Evolutionary conservation across 2,888 invertebrate genomes (phyloP), one percentile per base, ranked within the genome.

Genomic region (Microplitis deprimator): DNA sequence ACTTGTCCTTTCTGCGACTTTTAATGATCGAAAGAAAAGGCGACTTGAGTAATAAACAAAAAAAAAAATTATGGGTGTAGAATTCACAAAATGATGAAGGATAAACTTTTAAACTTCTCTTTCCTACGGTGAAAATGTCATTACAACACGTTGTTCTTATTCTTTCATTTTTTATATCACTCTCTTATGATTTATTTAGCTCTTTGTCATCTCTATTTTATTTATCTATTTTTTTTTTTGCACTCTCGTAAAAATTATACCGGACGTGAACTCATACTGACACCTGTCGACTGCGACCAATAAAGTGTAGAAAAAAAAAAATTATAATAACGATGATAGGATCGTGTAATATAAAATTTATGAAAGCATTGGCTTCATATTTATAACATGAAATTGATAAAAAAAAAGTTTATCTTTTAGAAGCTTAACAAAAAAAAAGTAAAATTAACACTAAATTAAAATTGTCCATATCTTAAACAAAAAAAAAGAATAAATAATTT

Each of bases 181-280:
- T 73, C 38, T 50, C 13, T 1, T 13, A 50, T 50, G 50, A 67
- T 59, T 70, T 70, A 13, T n/a, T 65, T 65, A 8, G 5, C 29
- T 13, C 29, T 8, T 65, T 8, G 38, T 6, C 5, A 65, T 29
- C 6, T 13, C 6, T 13, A 29, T 13, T 10, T 13, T 29, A n/a
- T n/a, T n/a, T n/a, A n/a, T n/a, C n/a, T 29, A 10, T 29, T 13
- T 5, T 62, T 17, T 62, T 3, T 8, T 62, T 17, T 20, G 5
- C 13, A 8, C 75, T 77, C 79, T 82, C 79, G 79, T 76, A 80
- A 80, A 80, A 80, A 60, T 40, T 67, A 17, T 13, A 39, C 60
- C 72, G 38, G 73, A 62, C 77, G 78, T 60, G 20, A 77, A 79
- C 76, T 61, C 71, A 77, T 64, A 71, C 77, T 79, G 81, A 81